A percentile compares a stretch with the other conserved stretches of the same genome.
Evolutionary conservation across 2,113 vertebrate species (phyloP).

Genomic region (Pangasianodon gigas): DNA sequence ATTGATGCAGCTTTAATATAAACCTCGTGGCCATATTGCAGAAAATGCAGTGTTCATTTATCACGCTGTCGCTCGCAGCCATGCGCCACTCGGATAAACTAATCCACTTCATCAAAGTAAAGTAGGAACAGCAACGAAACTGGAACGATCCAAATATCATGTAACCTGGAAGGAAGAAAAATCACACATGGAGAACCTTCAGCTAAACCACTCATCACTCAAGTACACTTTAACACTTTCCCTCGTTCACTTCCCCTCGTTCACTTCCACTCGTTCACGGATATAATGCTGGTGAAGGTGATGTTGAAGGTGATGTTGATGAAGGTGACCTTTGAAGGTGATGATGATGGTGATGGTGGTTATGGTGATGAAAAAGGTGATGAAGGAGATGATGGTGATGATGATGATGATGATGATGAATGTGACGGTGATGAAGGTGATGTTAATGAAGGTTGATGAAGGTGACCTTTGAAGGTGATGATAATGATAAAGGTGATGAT

Average conservation of each 20-base stretch:
- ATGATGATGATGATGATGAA: too few relatives aligned
- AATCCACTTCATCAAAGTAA: not conserved
- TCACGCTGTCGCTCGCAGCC: not conserved
- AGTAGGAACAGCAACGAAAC: not conserved
- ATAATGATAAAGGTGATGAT: not conserved
- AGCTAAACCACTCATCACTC: not conserved
- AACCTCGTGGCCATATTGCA: not conserved
- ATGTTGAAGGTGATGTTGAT: too few relatives aligned
- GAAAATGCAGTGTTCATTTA: not conserved
- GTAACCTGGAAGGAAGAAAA: not conserved
- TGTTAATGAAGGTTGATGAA: too few relatives aligned
- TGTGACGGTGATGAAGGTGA: not conserved
- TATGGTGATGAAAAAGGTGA: too few relatives aligned
- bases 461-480: not conserved
- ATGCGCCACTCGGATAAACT: not conserved
- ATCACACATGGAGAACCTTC: not conserved
- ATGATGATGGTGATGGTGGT: not conserved
- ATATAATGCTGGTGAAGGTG: not conserved
- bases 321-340: not conserved
- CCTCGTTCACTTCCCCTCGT: not conserved
- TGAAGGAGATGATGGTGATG: too few relatives aligned
- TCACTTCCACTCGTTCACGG: not conserved
- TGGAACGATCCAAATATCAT: not conserved
- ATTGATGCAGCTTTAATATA: not conserved
- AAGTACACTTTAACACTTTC: not conserved